Evolutionary conservation across 2,113 vertebrate species (phyloP).

Genomic region (Ellobius talpinus): DNA sequence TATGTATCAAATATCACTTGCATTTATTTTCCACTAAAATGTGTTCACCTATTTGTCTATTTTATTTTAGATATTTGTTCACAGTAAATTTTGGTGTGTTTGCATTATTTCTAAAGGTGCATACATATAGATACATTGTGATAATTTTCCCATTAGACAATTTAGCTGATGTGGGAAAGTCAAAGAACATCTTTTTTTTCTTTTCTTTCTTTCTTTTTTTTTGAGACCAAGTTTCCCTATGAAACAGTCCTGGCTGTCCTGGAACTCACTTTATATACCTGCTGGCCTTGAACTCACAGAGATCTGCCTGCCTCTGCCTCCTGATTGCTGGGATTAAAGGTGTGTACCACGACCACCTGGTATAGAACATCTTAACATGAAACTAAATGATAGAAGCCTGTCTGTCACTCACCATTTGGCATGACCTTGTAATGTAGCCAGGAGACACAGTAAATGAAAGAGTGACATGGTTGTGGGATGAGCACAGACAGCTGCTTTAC

Average conservation of each 20-base stretch:
- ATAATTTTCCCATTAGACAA: neutral
- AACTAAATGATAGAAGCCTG: no score
- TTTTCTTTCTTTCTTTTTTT: no score
- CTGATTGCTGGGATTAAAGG: no score
- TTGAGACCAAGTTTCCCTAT: no score
- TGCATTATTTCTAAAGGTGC: neutral
- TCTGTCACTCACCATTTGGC: neutral
- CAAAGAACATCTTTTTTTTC: neutral
- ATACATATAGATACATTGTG: no score
- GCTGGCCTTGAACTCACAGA: no score
- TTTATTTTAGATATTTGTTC: neutral
- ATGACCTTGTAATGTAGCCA: neutral
- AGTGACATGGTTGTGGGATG: neutral
- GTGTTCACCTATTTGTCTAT: neutral
- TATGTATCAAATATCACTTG: neutral
- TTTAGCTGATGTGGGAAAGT: neutral
- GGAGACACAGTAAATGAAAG: neutral
- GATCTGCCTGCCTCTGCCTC: no score
- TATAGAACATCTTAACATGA: neutral
- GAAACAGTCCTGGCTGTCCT: no score
- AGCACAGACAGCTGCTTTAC: neutral
- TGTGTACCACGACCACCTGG: no score
- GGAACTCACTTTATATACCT: no score
- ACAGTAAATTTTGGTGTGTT: neutral
- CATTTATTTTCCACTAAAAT: neutral